Evolutionary conservation across 2,113 vertebrate genomes (phyloP), one percentile per base, ranked within the genome.

Genomic region (Halcyon senegalensis): DNA sequence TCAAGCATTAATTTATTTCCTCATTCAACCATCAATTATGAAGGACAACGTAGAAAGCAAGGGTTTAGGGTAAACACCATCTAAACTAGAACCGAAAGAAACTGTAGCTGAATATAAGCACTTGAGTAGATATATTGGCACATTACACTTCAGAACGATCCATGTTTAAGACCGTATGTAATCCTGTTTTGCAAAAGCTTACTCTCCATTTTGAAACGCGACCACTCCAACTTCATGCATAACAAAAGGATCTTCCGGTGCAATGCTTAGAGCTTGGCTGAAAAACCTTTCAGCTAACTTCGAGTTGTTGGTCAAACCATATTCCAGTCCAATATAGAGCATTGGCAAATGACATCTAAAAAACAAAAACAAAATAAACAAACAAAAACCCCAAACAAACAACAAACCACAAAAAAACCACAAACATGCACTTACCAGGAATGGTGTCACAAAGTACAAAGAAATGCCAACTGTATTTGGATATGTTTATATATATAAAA

Each of bases 181-280:
- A 80, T 67, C 13, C 17, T 30, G 18, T 77, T 83, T 51, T 55
- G 11, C 5, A 86, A 88, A 86, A 88, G 98, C 99, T 99, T 98
- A 99, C 99, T 99, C 99, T 98, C 99, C 99, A 60, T 99, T 99
- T 89, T 99, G 99, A 98, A 99, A 99, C 31, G 99, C 99, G 51
- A 99, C 99, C 87, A 99, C 99, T 5, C 99, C 99, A 89, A 99
- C 99, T 97, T 99, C 99, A 23, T 99, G 99, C 96, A 99, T 99
- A 88, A 99, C 99, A 82, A 99, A 99, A 8, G 99, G 99, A 91
- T 99, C 99, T 96, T 99, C 99, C 10, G 99, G 99, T 28, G 99
- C 99, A n/a, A 99, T 99, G 89, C 99, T 99, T 30, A 99, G 98
- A 78, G 99, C 99, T 87, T 99, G 99, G 97, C 99, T 99, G 96